Conservation (phyloP, 2,113 vertebrate species). For the Percina caprodes region DNA sequence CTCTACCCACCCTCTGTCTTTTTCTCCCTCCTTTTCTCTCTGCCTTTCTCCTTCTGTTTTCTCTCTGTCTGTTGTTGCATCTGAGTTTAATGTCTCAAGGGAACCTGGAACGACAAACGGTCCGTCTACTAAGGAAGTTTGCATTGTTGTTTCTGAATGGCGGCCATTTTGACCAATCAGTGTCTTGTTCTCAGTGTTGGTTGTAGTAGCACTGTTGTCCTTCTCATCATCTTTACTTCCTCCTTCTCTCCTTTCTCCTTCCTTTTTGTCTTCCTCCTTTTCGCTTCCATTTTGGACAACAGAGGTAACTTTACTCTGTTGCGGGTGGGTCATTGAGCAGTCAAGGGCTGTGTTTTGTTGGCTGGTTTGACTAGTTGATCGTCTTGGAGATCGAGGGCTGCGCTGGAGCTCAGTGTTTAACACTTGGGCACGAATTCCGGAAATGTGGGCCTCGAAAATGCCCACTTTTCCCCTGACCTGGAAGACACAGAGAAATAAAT, state of each 20-base stretch:
- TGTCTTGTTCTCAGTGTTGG: constrained; percentile 49
- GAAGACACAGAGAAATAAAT: constrained; percentile 35
- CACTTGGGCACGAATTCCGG: constrained; percentile 84
- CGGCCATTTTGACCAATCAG: constrained; percentile 48
- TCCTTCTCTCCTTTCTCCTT: constrained; percentile 31
- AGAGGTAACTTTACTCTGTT: constrained; percentile 46
- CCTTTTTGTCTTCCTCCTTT: constrained; percentile 48
- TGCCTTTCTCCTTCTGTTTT: constrained; percentile 30
- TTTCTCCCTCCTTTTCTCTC: constrained; percentile 10
- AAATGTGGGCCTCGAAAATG: constrained; percentile 95
- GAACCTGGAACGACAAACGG: constrained; percentile 13
- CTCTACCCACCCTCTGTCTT: constrained; percentile 23
- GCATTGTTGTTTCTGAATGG: constrained; percentile 43
- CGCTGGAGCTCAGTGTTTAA: constrained; percentile 83
- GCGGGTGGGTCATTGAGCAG: constrained; percentile 61
- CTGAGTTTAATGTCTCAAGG: constrained; percentile 24
- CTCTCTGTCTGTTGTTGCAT: constrained; percentile 8
- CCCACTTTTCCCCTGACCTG: constrained; percentile 89
- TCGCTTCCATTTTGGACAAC: constrained; percentile 81
- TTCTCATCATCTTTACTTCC: constrained; percentile 6
- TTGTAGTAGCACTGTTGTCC: constrained; percentile 33
- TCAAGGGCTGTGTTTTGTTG: constrained; percentile 44
- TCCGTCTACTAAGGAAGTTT: constrained; percentile 34
- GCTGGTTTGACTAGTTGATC: constrained; percentile 54
- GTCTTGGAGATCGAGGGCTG: constrained; percentile 85